Evolutionary conservation across 2,113 vertebrate genomes (phyloP), one percentile per base, ranked within the genome.

Genomic region (Antennarius striatus): DNA sequence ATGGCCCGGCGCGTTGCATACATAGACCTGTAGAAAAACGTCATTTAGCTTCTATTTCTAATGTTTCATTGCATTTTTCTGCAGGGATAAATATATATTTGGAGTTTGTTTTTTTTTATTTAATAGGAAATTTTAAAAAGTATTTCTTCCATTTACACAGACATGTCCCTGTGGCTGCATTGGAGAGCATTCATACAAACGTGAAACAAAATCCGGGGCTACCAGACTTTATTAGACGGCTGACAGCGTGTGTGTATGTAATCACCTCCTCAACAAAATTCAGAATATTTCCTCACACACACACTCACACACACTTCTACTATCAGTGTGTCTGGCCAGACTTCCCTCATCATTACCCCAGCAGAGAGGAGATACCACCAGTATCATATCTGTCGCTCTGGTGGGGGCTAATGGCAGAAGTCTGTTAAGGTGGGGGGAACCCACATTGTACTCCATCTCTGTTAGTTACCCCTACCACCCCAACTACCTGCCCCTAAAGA

Each of bases 261-360:
- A 90, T 85, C 86, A 82, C 65, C 50, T 61, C 63, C 75, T 65
- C 67, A 63, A 79, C 74, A 77, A 82, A 72, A 60, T 22, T 22
- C 22, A 22, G 22, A 22, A 22, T 22, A 22, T 22, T 22, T 22
- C 22, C 3, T 66, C 71, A 53, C 30, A 43, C 22, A 58, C 60
- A 30, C 53, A 61, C 15, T 58, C 50, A 10, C 53, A 56, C 14
- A 40, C 56, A 0, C 55, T 65, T 66, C 75, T 79, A 58, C 77
- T 79, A 86, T 89, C 80, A 85, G 51, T 76, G 63, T 77, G 53
- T 56, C 69, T 63, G 72, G 74, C 50, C 70, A 73, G 52, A 81
- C 67, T 80, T 81, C 68, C 74, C 71, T 88, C 82, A 86, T 87
- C 82, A 88, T 88, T 85, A 75, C 83, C 68, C 57, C n/a, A 0